Base-by-base conservation (phyloP, 1,140 invertebrate species). In the Druon quercuslanigerum region DNA sequence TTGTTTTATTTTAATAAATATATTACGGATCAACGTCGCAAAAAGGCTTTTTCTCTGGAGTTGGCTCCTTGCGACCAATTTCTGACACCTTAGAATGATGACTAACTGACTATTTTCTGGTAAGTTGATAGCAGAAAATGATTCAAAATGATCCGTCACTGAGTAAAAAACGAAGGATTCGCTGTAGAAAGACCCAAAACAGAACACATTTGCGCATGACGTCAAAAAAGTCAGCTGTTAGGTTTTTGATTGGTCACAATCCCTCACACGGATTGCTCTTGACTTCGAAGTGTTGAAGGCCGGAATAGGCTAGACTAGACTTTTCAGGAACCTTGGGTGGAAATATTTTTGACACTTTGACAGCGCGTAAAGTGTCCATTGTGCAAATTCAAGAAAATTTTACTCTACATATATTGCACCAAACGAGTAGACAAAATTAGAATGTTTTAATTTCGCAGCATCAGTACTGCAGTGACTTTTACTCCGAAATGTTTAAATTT, bases 401-500 rank as follows among this genome's bases (percentile, higher is more conserved):
- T 54, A 16, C 4, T 54, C 17, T n/a, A 54, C n/a, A n/a, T 54
- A 54, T 54, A 54, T 54, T 17, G 19, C 17, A 54, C 2, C 6
- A n/a, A 33, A 54, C 17, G n/a, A 19, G 17, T 54, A 19, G 52
- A 16, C 60, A 66, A 14, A 66, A n/a, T 66, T 66, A 66, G 60
- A 66, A 40, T 16, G 33, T 16, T 66, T 40, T 46, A 46, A 46
- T 46, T 66, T 66, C 60, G 60, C 40, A 66, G 40, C 25, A 40
- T 60, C 16, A 14, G 33, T 66, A 12, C n/a, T 14, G 1, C 25
- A 46, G 20, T 51, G 46, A 56, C 3, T 51, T 72, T 51, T 17
- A 51, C 50, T 51, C n/a, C 20, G 83, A 88, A 71, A 89, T 90
- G 87, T 75, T 89, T 12, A 87, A 85, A 82, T 88, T 87, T 83